These are phyloP conservation scores for Zelleria hepariella DNA, from an alignment of 2,888 invertebrate species.

Conservation along the genomic window DNA sequence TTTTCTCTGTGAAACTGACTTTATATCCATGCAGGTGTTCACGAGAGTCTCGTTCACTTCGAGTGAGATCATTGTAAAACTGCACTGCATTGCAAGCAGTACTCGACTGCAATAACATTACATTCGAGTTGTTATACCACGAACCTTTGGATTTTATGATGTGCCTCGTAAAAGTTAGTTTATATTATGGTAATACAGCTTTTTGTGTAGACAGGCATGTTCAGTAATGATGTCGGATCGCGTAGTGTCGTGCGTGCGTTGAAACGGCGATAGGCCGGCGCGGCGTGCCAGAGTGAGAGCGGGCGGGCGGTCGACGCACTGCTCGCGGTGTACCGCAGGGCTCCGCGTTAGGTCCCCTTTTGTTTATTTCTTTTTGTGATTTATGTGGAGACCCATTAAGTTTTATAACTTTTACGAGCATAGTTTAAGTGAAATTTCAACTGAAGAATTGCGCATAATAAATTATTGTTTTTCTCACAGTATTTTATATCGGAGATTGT, in stretches of 20 bases:
- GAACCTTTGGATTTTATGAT: background rate
- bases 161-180: constrained; percentile 1
- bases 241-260: background rate
- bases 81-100: background rate
- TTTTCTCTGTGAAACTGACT: background rate
- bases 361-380: constrained; percentile 27
- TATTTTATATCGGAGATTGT: background rate
- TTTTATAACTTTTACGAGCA: background rate
- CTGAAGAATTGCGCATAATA: no score
- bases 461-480: no score
- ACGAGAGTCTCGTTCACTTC: background rate
- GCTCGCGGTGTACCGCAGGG: constrained; percentile 42
- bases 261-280: constrained; percentile 9
- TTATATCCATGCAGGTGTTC: background rate
- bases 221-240: background rate
- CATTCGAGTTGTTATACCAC: background rate
- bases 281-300: constrained; percentile 31
- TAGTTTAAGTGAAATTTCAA: no score
- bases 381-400: constrained; percentile 8
- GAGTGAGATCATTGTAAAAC: background rate
- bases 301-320: constrained; percentile 32
- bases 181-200: background rate
- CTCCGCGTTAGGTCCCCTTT: constrained; percentile 28
- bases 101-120: background rate
- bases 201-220: background rate